phyloP scores from a whole-genome alignment of 2,888 invertebrate species.

The Scaptomyza cyrtandrae region DNA sequence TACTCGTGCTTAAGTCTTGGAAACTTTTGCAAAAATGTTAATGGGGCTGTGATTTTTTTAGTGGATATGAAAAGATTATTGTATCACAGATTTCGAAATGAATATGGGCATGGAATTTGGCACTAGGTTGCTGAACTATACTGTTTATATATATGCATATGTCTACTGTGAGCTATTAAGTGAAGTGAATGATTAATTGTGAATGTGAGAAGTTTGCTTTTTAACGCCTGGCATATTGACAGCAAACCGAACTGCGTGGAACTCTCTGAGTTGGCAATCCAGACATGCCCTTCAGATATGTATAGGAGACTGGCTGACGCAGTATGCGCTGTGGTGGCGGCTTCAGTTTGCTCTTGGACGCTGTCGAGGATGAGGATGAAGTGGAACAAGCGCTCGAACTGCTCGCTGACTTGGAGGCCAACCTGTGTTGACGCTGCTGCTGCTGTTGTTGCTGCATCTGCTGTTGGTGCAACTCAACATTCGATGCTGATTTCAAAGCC shows the following conservation, averaged over 20 bases:
- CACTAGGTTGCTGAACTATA: constrained; percentile 16
- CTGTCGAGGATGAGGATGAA: constrained; percentile 34
- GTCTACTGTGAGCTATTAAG: constrained; percentile 25
- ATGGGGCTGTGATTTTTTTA: constrained; percentile 20
- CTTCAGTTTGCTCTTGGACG: constrained; percentile 67
- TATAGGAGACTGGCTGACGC: constrained; percentile 91
- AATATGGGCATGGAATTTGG: constrained; percentile 31
- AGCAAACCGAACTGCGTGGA: constrained; percentile 86
- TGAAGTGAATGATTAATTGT: constrained; percentile 10
- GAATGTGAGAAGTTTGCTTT: neutral
- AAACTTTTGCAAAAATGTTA: constrained; percentile 26
- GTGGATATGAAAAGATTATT: constrained; percentile 65
- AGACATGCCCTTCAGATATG: constrained; percentile 92
- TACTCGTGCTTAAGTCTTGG: constrained; percentile 44
- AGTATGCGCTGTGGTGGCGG: constrained; percentile 91
- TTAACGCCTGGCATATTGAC: constrained; percentile 82
- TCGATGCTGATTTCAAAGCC: constrained; percentile 76
- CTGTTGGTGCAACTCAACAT: constrained; percentile 71
- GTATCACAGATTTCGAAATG: constrained; percentile 75
- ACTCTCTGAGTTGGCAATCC: constrained; percentile 93
- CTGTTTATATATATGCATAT: neutral
- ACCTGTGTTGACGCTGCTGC: constrained; percentile 12
- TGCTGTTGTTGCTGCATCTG: constrained; percentile 59
- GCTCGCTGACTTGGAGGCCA: constrained; percentile 52
- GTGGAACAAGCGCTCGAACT: constrained; percentile 55